Evolutionary conservation across 2,113 vertebrate species (phyloP), one percentile per base, ranked within the genome.

Genomic region (Echinops telfairi): DNA sequence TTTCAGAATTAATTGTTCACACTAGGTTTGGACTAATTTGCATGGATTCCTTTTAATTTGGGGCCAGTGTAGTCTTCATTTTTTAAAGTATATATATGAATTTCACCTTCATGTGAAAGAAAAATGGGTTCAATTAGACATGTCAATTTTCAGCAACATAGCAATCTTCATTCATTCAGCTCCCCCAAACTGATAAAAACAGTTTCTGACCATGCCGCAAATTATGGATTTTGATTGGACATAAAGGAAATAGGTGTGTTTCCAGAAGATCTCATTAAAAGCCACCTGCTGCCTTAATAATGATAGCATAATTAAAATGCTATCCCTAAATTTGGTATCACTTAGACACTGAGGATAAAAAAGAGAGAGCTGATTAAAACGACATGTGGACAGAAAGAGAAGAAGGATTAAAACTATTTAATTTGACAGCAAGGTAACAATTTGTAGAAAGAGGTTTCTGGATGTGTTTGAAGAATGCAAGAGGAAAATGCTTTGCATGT

Each of bases 261-360:
- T 95, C 89, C 89, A 95, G 86, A 89, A 77, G 89, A 85, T 94
- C 95, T 97, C 91, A 97, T 97, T 97, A 96, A 95, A 94, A 96
- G 94, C 96, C 96, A 97, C 96, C 94, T 97, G 93, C 96, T 96
- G 96, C 90, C 88, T 96, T 96, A 94, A 95, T 96, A 97, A 96
- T 92, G 93, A 90, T 79, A 82, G 76, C 92, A 82, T 95, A 93
- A 95, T 97, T 96, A 97, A 95, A 94, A 96, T 88, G 94, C 75
- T 85, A 25, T 78, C 83, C 90, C 86, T 60, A 94, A 90, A 96
- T 94, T 89, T 95, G 80, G 88, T 95, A 81, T 90, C 91, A 86
- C 86, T 91, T 88, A 94, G 96, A 95, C 77, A 87, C 81, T 93
- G 88, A 87, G 96, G 95, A 92, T 92, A 95, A 75, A 88, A 88